Base-by-base conservation (phyloP, 2,797 vertebrate genomes). In the Enteromius viviparus region DNA sequence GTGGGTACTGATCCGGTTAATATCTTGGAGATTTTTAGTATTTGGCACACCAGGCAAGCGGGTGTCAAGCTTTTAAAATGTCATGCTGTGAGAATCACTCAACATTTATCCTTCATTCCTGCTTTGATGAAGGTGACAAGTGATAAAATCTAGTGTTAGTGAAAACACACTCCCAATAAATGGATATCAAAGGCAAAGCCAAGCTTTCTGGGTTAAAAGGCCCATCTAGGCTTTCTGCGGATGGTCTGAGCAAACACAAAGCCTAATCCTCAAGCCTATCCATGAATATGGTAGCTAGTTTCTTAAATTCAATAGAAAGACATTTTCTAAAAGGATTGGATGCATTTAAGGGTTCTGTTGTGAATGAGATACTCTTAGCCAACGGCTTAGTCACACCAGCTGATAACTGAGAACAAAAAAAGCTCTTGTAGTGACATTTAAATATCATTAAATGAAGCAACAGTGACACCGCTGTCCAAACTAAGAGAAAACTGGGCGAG, bases 1-100 rank as follows among this genome's bases (percentile, higher is more conserved):
- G 89, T 84, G 86, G 86, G 89, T 91, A 89, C 86, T 92, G 92
- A 94, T 92, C 92, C 92, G 91, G 89, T 89, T 94, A 93, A 92
- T 92, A 91, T 92, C 89, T 84, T 86, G 90, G 91, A 91, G 90
- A 91, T 93, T 90, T 87, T 85, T 81, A 84, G 90, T 90, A 89
- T 91, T 91, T 92, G 91, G 91, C 92, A 92, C 89, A 89, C 89
- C 89, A 89, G 91, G 87, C 82, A 78, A 82, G 71, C 80, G 51
- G 72, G 82, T 87, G 82, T 86, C 84, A 85, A 84, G 82, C 87
- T 83, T 88, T 82, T 76, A 88, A 68, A 62, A 78, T 21, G 47
- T 84, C 85, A 89, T 88, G 87, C 86, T 69, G 80, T 85, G 58
- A 87, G 88, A 85, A 80, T 76, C 81, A 83, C 81, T 71, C 84